phyloP scores from a whole-genome alignment of 2,113 vertebrate genomes.

The Tetrao urogallus region DNA sequence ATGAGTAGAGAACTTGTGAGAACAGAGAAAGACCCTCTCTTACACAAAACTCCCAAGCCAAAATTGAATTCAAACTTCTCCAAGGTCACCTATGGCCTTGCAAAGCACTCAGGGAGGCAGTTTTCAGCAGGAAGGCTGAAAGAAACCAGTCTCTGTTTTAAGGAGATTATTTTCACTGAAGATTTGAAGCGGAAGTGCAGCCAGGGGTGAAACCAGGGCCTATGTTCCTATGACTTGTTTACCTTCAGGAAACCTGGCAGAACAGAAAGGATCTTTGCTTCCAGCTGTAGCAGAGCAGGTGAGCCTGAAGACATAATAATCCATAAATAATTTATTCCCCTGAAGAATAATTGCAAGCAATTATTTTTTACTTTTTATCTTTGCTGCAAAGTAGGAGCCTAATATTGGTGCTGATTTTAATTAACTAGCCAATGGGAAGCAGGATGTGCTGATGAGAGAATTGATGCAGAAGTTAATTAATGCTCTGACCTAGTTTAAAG shows the following conservation, averaged over 20 bases:
- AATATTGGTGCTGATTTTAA: slow-evolving; percentile 47
- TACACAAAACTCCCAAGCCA: not conserved
- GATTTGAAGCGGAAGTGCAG: not conserved
- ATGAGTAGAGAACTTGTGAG: not conserved
- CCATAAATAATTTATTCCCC: not conserved
- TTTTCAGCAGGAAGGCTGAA: not conserved
- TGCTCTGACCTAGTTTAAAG: slow-evolving; percentile 17
- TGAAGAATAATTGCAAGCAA: not conserved
- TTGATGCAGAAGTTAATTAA: slow-evolving; percentile 52
- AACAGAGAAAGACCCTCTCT: not conserved
- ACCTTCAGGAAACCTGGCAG: slow-evolving; percentile 8
- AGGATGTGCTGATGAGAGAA: not conserved
- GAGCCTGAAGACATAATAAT: slow-evolving; percentile 5
- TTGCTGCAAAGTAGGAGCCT: not conserved
- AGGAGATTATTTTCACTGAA: slow-evolving; percentile 4
- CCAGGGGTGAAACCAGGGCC: not conserved
- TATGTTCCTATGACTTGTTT: not conserved
- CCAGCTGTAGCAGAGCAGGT: not conserved
- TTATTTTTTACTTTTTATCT: not conserved
- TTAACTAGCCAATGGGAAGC: slow-evolving; percentile 36
- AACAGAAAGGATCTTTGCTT: not conserved
- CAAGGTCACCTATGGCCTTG: not conserved
- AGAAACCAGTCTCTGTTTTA: slow-evolving; percentile 3
- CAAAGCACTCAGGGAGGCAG: not conserved
- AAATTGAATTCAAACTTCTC: not conserved